Conservation (phyloP, 2,113 vertebrate genomes). For the Gavia stellata region DNA sequence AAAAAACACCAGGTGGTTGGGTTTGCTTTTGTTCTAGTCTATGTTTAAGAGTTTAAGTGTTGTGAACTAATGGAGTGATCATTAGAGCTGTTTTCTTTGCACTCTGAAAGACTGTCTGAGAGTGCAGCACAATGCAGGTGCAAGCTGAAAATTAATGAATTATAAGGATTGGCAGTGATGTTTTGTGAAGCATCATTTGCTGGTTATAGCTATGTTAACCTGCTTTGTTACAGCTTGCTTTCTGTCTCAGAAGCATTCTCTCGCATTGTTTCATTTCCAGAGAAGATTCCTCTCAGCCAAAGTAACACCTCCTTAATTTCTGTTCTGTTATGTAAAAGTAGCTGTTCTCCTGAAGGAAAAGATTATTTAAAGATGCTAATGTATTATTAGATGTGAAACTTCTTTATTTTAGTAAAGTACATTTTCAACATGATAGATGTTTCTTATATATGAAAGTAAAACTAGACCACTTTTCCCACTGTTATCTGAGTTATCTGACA, state of each 20-base stretch:
- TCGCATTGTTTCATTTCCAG: background rate
- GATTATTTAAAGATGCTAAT: background rate
- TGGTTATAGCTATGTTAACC: slow-evolving; percentile 55
- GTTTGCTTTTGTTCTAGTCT: slow-evolving; percentile 57
- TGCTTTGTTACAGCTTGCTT: slow-evolving; percentile 46
- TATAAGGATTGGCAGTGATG: slow-evolving; percentile 37
- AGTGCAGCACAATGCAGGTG: slow-evolving; percentile 61
- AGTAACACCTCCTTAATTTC: slow-evolving; percentile 1
- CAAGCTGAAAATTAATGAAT: slow-evolving; percentile 60
- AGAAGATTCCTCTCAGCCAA: slow-evolving; percentile 37
- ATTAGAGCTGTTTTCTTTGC: slow-evolving; percentile 59
- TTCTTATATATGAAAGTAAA: background rate
- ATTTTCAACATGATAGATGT: background rate
- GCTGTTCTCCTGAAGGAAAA: background rate
- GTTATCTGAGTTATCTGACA: background rate
- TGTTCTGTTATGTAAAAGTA: background rate
- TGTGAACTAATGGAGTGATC: slow-evolving; percentile 51
- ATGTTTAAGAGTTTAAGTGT: slow-evolving; percentile 34
- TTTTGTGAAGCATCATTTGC: slow-evolving; percentile 30
- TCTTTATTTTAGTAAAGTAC: background rate
- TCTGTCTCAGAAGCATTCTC: slow-evolving; percentile 28
- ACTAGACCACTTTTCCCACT: background rate
- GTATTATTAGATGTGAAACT: background rate
- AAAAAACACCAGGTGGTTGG: slow-evolving; percentile 53
- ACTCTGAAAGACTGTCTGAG: slow-evolving; percentile 48